Percentiles rank a stretch among this genome's conserved stretches.
Conservation (phyloP, 2,888 invertebrate species). For the Trileptium ribeirensis region DNA sequence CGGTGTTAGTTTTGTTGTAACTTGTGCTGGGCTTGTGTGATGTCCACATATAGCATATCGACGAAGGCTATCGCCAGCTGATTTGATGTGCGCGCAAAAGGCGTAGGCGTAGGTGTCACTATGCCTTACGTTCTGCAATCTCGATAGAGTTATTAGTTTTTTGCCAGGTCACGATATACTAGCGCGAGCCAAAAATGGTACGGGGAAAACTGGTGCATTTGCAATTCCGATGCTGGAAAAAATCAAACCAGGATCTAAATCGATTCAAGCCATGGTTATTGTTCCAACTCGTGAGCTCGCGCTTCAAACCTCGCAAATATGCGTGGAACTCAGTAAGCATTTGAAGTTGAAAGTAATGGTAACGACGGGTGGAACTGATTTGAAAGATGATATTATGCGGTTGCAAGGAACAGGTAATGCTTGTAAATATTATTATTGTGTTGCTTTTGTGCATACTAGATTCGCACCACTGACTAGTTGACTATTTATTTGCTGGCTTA, state of each 20-base stretch:
- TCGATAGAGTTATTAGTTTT: too few relatives aligned
- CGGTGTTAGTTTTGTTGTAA: too few relatives aligned
- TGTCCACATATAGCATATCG: too few relatives aligned
- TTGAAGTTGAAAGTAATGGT: slow-evolving; percentile 97
- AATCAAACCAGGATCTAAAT: slow-evolving; percentile 67
- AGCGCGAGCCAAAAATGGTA: slow-evolving; percentile 98
- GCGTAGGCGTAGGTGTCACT: too few relatives aligned
- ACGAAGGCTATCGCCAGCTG: too few relatives aligned
- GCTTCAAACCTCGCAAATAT: slow-evolving; percentile 97
- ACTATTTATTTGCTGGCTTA: too few relatives aligned
- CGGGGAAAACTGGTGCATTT: slow-evolving; percentile 98
- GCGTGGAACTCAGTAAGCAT: slow-evolving; percentile 96
- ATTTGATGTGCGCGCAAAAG: too few relatives aligned
- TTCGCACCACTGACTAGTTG: too few relatives aligned
- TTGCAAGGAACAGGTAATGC: slow-evolving; percentile 78
- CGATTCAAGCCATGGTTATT: slow-evolving; percentile 93
- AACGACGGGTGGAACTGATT: slow-evolving; percentile 89
- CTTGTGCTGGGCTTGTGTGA: too few relatives aligned
- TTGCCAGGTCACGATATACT: slow-evolving; percentile 71
- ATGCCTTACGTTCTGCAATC: too few relatives aligned
- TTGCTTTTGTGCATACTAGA: too few relatives aligned
- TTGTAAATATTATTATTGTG: too few relatives aligned
- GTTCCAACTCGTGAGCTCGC: slow-evolving; percentile 98
- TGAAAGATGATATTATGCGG: slow-evolving; percentile 96
- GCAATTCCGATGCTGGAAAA: slow-evolving; percentile 96